Percentiles rank a stretch among this genome's conserved stretches.
Evolutionary conservation across 23 tunicate genomes (phyloP).

Genomic region (Ascidia mentula): DNA sequence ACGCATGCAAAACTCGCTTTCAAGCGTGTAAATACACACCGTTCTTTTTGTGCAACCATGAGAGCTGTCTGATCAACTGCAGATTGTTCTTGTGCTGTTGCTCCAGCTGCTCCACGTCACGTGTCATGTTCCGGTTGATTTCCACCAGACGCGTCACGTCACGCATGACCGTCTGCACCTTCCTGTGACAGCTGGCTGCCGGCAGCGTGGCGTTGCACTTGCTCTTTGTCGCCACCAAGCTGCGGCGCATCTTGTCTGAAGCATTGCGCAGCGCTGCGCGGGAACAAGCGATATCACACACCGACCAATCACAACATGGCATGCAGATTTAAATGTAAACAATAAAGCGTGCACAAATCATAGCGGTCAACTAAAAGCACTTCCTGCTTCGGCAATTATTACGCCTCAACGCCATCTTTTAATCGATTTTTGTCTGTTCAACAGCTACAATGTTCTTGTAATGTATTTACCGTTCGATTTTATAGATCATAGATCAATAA

Average conservation of each 20-base stretch:
- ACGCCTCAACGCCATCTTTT: background rate
- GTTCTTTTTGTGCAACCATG: slow-evolving; percentile 37
- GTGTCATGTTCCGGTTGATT: slow-evolving; percentile 17
- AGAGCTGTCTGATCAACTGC: slow-evolving; percentile 21
- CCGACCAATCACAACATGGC: slow-evolving; percentile 6
- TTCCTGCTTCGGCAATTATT: too few species aligned
- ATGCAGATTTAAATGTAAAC: slow-evolving; percentile 1
- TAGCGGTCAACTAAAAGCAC: too few species aligned
- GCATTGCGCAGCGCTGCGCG: background rate
- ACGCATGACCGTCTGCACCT: background rate
- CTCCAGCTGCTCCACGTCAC: background rate
- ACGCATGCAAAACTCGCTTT: background rate
- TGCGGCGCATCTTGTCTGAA: background rate
- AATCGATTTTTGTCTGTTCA: background rate
- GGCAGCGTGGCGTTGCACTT: background rate
- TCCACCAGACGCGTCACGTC: slow-evolving; percentile 4
- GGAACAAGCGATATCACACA: background rate
- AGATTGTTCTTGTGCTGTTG: background rate
- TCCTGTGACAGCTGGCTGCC: background rate
- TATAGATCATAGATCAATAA: background rate
- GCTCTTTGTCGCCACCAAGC: slow-evolving; percentile 5
- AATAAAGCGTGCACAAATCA: background rate
- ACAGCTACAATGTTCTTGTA: background rate
- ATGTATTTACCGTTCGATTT: background rate
- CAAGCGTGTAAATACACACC: slow-evolving; percentile 45